phyloP scores from a whole-genome alignment of 2,888 invertebrate genomes.

The Tillus elongatus region DNA sequence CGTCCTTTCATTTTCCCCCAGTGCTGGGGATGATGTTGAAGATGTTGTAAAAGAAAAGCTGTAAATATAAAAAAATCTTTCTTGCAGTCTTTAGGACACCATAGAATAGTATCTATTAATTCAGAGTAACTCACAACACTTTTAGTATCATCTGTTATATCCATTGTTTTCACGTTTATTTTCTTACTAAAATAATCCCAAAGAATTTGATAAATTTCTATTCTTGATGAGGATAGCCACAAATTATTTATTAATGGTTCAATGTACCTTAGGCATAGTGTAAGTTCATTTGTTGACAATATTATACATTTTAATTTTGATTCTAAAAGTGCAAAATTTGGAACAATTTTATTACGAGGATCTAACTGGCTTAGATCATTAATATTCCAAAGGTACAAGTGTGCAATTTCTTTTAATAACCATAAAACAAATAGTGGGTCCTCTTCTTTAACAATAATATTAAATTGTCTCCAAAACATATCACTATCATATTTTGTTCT shows the following conservation, averaged over 20 bases:
- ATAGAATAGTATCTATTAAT: constrained; percentile 25
- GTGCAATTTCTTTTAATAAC: constrained; percentile 29
- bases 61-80: constrained; percentile 35
- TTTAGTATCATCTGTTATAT: constrained; percentile 10
- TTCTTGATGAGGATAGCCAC: constrained; percentile 32
- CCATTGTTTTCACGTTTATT: constrained; percentile 22
- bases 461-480: constrained; percentile 34
- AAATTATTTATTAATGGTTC: constrained; percentile 29
- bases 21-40: constrained; percentile 32
- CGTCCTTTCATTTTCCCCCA: constrained; percentile 39
- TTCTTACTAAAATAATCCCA: constrained; percentile 39
- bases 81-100: constrained; percentile 21
- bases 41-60: constrained; percentile 31
- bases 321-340: constrained; percentile 31
- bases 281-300: not conserved
- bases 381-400: constrained; percentile 22
- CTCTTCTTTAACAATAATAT: constrained; percentile 25
- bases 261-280: constrained; percentile 26
- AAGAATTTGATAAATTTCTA: constrained; percentile 34
- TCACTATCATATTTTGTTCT: constrained; percentile 19
- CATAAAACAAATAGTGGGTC: constrained; percentile 29
- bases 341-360: constrained; percentile 18
- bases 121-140: constrained; percentile 17
- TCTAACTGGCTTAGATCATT: constrained; percentile 18
- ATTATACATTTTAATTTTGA: constrained; percentile 24